These are phyloP conservation scores for Conus canariensis DNA, from an alignment of 2,888 invertebrate genomes.

Conservation along the genomic window DNA sequence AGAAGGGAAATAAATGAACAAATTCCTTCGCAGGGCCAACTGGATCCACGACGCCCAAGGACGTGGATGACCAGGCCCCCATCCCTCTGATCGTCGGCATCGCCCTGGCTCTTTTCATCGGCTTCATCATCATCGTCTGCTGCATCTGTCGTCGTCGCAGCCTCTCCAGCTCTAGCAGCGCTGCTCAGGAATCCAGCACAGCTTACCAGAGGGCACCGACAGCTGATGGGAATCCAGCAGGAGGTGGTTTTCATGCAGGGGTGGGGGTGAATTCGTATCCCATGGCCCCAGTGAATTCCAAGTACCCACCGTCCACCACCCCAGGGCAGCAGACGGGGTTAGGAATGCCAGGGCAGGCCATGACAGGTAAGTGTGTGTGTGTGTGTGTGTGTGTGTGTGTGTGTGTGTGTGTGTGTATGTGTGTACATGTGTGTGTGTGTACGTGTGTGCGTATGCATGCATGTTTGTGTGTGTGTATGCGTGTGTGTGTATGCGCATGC, in stretches of 20 bases:
- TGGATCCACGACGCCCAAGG: slow-evolving; percentile 9
- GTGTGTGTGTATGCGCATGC: no score
- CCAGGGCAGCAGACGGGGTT: not conserved
- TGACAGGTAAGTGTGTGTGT: not conserved
- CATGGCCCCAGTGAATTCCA: not conserved
- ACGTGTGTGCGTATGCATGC: not conserved
- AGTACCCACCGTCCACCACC: not conserved
- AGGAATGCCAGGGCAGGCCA: not conserved
- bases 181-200: slow-evolving; percentile 17
- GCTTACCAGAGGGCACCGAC: slow-evolving; percentile 49
- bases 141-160: slow-evolving; percentile 46
- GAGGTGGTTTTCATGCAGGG: slow-evolving; percentile 11
- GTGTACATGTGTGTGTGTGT: not conserved
- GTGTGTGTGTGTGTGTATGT: slow-evolving; percentile 1
- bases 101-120: slow-evolving; percentile 50
- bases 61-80: slow-evolving; percentile 51
- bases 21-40: not conserved
- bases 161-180: not conserved
- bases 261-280: slow-evolving; percentile 26
- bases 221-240: slow-evolving; percentile 37
- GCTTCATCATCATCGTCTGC: slow-evolving; percentile 50
- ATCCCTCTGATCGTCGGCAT: slow-evolving; percentile 51
- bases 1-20: no score
- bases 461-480: not conserved
- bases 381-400: not conserved